Evolutionary conservation across 37 sponge, comb jelly and placozoan species (phyloP).

Genomic region (Aphrocallistes beatrix): DNA sequence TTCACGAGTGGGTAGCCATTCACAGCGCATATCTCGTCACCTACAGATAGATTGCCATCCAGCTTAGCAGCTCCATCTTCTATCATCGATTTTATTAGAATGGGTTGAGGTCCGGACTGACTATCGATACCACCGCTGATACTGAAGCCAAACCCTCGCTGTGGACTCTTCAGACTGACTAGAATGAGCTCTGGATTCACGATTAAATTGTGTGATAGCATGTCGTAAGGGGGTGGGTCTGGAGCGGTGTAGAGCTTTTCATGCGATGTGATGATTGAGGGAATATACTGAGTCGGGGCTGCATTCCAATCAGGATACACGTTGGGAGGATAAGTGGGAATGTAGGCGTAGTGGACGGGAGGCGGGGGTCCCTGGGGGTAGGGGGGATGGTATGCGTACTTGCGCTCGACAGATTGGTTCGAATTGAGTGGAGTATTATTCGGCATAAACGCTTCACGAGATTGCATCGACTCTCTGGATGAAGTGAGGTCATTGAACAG

Average conservation of each 20-base stretch:
- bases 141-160: not conserved
- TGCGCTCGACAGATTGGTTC: not conserved
- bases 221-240: not conserved
- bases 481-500: not conserved
- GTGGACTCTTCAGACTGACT: not conserved
- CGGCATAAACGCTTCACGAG: not conserved
- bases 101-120: not conserved
- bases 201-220: not conserved
- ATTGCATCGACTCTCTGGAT: not conserved
- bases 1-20: not conserved
- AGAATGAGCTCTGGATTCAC: not conserved
- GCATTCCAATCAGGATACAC: not conserved
- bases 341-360: not conserved
- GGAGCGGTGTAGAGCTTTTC: not conserved
- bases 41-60: not conserved
- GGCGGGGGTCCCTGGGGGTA: not conserved
- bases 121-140: not conserved
- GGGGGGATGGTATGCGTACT: not conserved
- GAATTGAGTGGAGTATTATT: not conserved
- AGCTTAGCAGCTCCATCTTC: slow-evolving; percentile 7
- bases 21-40: slow-evolving; percentile 2
- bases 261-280: not conserved
- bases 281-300: not conserved
- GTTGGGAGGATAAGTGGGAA: not conserved
- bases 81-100: not conserved